Evolutionary conservation across 2,888 invertebrate species (phyloP).

Genomic region (Pseudococcus viburni): DNA sequence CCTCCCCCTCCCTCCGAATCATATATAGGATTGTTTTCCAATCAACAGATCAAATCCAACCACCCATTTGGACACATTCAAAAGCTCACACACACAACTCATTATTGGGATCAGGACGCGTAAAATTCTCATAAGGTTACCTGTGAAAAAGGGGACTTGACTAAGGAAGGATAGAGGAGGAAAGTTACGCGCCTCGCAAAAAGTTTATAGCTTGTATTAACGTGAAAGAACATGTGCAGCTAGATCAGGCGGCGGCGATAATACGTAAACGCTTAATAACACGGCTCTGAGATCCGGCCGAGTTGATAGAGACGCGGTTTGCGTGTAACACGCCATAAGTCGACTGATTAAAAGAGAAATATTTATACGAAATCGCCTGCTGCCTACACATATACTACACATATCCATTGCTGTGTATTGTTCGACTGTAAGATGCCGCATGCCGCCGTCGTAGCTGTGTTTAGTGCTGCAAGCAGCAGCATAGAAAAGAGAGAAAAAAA

Average conservation of each 20-base stretch:
- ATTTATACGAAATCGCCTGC: slow-evolving; percentile 45
- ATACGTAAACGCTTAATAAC: slow-evolving; percentile 38
- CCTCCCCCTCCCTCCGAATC: too few relatives aligned
- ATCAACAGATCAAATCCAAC: background rate
- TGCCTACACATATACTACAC: background rate
- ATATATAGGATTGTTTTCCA: too few relatives aligned
- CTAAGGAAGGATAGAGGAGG: background rate
- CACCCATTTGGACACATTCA: background rate
- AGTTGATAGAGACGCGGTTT: slow-evolving; percentile 42
- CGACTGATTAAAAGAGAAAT: slow-evolving; percentile 51
- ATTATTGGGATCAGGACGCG: background rate
- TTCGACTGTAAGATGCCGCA: background rate
- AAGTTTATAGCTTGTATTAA: slow-evolving; percentile 50
- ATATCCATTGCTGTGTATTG: background rate
- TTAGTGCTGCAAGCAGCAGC: background rate
- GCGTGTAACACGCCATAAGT: slow-evolving; percentile 45
- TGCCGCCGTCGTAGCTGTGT: background rate
- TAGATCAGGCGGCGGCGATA: slow-evolving; percentile 45
- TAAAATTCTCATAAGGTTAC: background rate
- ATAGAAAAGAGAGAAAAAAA: background rate
- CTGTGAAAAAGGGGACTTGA: background rate
- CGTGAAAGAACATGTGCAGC: slow-evolving; percentile 53
- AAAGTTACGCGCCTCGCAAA: slow-evolving; percentile 13
- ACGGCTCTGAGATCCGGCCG: slow-evolving; percentile 21
- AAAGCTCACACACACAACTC: background rate